phyloP scores from a whole-genome alignment of 2,113 vertebrate genomes.

The Halcyon malimbica region DNA sequence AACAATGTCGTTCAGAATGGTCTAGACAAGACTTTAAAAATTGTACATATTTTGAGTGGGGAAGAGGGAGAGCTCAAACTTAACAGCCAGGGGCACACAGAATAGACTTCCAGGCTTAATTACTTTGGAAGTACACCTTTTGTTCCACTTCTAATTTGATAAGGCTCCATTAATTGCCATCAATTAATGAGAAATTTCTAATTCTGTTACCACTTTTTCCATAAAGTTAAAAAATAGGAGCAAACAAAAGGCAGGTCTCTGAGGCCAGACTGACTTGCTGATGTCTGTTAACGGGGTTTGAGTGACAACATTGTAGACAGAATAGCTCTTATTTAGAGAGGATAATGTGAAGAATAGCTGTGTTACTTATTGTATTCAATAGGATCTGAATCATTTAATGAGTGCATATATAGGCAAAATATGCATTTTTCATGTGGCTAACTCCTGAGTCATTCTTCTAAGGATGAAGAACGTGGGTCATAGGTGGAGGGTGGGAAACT shows the following conservation, averaged over 20 bases:
- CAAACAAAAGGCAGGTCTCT: background rate
- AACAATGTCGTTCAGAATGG: background rate
- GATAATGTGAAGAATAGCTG: background rate
- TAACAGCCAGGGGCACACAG: background rate
- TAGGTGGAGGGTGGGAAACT: background rate
- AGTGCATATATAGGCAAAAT: background rate
- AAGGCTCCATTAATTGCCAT: background rate
- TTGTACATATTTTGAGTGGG: rapidly evolving
- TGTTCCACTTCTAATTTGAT: background rate
- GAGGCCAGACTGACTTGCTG: background rate
- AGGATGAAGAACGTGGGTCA: background rate
- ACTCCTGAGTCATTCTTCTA: background rate
- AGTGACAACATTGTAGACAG: background rate
- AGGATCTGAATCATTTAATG: background rate
- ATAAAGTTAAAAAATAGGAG: background rate
- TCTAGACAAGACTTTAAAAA: background rate
- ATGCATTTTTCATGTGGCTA: background rate
- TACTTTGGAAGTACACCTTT: background rate
- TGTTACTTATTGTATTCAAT: background rate
- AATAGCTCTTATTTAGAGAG: background rate
- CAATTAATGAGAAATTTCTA: background rate
- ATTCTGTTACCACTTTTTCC: background rate
- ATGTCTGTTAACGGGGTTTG: background rate
- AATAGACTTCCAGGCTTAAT: background rate
- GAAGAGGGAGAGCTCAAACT: background rate